These are phyloP conservation scores for Aplodontia rufa DNA, from an alignment of 2,113 vertebrate species.

Conservation along the genomic window DNA sequence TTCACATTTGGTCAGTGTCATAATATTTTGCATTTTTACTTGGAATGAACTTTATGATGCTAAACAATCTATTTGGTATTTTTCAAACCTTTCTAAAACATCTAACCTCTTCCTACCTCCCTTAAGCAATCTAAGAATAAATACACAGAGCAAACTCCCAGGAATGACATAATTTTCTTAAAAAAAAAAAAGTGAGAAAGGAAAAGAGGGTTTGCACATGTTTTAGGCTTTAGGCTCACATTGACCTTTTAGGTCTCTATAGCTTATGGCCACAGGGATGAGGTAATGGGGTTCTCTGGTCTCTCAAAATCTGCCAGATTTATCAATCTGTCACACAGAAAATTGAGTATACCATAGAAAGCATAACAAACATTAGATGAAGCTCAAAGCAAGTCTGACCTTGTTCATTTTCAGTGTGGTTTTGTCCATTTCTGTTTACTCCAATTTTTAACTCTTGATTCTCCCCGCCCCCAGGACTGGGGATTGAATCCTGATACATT, in stretches of 20 bases:
- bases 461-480: no score
- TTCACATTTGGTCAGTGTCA: slow-evolving; percentile 99
- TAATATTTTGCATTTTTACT: slow-evolving; percentile 99
- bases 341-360: neutral
- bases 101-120: neutral
- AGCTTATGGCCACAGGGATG: no score
- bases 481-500: no score
- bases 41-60: slow-evolving; percentile 99
- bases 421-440: neutral
- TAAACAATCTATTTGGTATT: slow-evolving; percentile 91
- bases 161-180: neutral
- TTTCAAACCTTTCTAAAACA: neutral
- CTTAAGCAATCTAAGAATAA: slow-evolving; percentile 21
- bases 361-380: neutral
- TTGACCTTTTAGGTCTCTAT: neutral
- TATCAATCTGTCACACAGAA: neutral
- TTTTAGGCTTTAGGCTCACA: neutral
- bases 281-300: neutral
- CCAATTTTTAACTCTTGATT: no score
- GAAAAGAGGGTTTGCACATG: neutral
- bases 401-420: neutral
- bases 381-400: neutral
- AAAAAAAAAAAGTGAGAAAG: neutral
- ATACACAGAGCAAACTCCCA: neutral
- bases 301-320: neutral